Evolutionary conservation across 1,140 invertebrate genomes (phyloP), one percentile per base, ranked within the genome.

Genomic region (Kradibia gibbosae): DNA sequence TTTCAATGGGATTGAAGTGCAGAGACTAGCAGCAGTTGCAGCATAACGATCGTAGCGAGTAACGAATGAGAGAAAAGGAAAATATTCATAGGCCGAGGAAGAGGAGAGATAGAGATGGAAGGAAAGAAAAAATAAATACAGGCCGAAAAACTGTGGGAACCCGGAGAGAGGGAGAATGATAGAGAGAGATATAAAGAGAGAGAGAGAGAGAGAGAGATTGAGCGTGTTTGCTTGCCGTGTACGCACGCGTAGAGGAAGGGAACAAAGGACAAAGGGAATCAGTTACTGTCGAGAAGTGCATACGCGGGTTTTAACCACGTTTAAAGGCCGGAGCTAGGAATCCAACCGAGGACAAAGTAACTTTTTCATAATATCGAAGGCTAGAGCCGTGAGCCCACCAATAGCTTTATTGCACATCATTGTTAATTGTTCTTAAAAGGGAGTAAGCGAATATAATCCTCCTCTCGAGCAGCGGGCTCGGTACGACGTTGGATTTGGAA

Each of bases 1-100:
- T 88, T 86, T 84, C 65, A 88, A 83, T 89, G 85, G 88, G 88
- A 89, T 89, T 89, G 86, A 89, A 83, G 88, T 84, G 70, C 60
- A n/a, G 60, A 31, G 42, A 53, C 11, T 48, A 53, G 5, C 22
- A 20, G 4, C 5, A 22, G 20, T 3, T 53, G 20, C 15, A 17
- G 50, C 22, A 53, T 3, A 53, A 53, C 22, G 20, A 17, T 53
- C 22, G 20, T 53, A 20, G 10, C 13, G 3, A 53, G 50, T 53
- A 22, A 20, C 10, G 3, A 53, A 3, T 53, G 50, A 53, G 20
- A 53, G 50, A 17, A 20, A 53, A 3, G 3, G 50, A 17, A 22
- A 5, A 20, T 17, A 20, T 8, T 11, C 10, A 20, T 53, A 20
- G 4, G 50, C 3, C 13, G 3, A 20, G 10, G 50, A 17, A 20